phyloP scores from a whole-genome alignment of 2,888 invertebrate genomes.

The Endomychus coccineus region DNA sequence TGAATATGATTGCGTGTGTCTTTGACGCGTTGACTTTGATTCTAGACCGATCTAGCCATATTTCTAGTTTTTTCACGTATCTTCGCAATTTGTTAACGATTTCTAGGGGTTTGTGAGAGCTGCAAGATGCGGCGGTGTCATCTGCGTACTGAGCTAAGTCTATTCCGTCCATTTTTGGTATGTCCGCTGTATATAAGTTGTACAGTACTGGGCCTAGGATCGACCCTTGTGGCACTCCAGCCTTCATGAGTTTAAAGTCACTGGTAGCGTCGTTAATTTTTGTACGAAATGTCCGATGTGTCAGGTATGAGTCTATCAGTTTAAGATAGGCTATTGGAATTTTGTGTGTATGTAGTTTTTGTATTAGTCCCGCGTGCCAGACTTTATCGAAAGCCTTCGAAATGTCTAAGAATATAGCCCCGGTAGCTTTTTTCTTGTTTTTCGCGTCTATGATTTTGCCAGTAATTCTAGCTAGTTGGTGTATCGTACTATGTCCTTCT shows the following conservation, averaged over 20 bases:
- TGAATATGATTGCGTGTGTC: slow-evolving; percentile 1
- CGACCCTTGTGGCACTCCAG: slow-evolving; percentile 7
- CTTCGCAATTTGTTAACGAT: background rate
- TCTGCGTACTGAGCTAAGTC: slow-evolving; percentile 6
- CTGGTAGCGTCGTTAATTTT: slow-evolving; percentile 1
- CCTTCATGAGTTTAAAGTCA: background rate
- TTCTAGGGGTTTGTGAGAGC: background rate
- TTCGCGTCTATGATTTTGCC: slow-evolving; percentile 5
- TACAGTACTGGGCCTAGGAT: slow-evolving; percentile 4
- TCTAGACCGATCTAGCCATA: slow-evolving; percentile 2
- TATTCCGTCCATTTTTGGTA: background rate
- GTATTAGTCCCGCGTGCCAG: slow-evolving; percentile 13
- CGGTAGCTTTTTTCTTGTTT: slow-evolving; percentile 3
- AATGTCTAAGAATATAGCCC: slow-evolving; percentile 13
- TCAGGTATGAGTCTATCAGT: slow-evolving; percentile 4
- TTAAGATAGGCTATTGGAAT: background rate
- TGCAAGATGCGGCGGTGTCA: slow-evolving; percentile 7
- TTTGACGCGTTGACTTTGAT: slow-evolving; percentile 8
- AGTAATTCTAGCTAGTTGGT: slow-evolving; percentile 11
- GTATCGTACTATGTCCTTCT: slow-evolving; percentile 9
- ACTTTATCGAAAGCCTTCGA: slow-evolving; percentile 16
- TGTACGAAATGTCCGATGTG: background rate
- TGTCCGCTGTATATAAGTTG: slow-evolving; percentile 7
- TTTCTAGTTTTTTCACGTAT: background rate
- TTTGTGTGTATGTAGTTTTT: slow-evolving; percentile 3